phyloP scores from a whole-genome alignment of 2,888 invertebrate species.

The Platycnemis pennipes region DNA sequence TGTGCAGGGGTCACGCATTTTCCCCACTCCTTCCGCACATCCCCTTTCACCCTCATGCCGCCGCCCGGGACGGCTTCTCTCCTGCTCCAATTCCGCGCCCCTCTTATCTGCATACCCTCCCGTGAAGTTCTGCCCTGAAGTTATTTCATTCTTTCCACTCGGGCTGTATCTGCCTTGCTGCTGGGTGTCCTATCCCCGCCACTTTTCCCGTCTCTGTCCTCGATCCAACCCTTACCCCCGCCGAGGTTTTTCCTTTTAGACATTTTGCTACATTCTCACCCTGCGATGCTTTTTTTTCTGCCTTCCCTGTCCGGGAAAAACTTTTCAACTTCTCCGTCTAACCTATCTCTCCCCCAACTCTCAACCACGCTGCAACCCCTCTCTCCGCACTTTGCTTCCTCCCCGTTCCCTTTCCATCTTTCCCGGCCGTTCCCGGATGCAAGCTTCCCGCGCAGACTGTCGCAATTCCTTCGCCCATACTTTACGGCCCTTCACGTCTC shows the following conservation, averaged over 20 bases:
- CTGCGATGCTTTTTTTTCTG: not conserved
- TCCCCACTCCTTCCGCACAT: not conserved
- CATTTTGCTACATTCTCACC: constrained; percentile 63
- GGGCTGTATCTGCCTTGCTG: constrained; percentile 25
- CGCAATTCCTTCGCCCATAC: not conserved
- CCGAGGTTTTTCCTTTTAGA: constrained; percentile 45
- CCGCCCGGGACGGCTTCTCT: not conserved
- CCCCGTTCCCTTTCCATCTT: not conserved
- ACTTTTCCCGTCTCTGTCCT: not conserved
- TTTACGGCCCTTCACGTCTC: not conserved
- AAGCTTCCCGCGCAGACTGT: not conserved
- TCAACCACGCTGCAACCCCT: constrained; percentile 11
- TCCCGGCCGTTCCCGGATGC: not conserved
- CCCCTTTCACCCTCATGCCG: not conserved
- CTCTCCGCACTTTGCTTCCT: not conserved
- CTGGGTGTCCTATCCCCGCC: not conserved
- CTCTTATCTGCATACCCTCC: constrained; percentile 27
- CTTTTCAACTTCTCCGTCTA: constrained; percentile 50
- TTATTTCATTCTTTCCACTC: constrained; percentile 5
- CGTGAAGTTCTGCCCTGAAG: constrained; percentile 26
- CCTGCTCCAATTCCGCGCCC: not conserved
- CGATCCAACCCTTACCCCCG: not conserved
- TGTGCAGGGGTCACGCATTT: constrained; percentile 32
- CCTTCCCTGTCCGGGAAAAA: not conserved
- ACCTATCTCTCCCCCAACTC: constrained; percentile 2